phyloP scores from a whole-genome alignment of 1,140 invertebrate genomes.

The Drosophila simulans region DNA sequence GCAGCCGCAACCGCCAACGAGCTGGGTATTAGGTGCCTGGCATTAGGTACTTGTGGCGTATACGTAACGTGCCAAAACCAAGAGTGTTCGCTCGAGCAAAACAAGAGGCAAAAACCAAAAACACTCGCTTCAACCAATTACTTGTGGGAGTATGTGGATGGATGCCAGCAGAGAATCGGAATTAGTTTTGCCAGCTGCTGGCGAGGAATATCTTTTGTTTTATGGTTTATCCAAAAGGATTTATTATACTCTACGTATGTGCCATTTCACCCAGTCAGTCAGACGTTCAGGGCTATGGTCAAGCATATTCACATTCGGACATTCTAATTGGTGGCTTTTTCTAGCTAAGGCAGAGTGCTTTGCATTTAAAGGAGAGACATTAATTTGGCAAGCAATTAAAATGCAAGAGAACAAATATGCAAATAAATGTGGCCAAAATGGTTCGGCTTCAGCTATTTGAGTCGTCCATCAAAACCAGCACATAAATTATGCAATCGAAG shows the following conservation, averaged over 20 bases:
- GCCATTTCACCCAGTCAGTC: slow-evolving; percentile 16
- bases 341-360: slow-evolving; percentile 20
- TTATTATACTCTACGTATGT: slow-evolving; percentile 27
- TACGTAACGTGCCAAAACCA: slow-evolving; percentile 64
- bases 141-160: slow-evolving; percentile 23
- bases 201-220: slow-evolving; percentile 40
- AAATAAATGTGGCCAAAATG: slow-evolving; percentile 45
- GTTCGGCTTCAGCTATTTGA: background rate
- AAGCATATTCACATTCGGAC: slow-evolving; percentile 6
- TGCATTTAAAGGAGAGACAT: slow-evolving; percentile 46
- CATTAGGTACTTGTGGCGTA: slow-evolving; percentile 58
- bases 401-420: slow-evolving; percentile 47
- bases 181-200: slow-evolving; percentile 45
- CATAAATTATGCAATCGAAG: slow-evolving; percentile 44
- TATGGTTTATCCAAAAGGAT: slow-evolving; percentile 51
- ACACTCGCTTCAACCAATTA: slow-evolving; percentile 37
- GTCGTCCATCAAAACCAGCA: slow-evolving; percentile 9
- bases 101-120: slow-evolving; percentile 31
- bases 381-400: slow-evolving; percentile 71
- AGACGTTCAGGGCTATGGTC: background rate
- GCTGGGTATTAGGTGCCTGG: slow-evolving; percentile 10
- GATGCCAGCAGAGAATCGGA: slow-evolving; percentile 27
- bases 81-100: slow-evolving; percentile 29
- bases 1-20: slow-evolving; percentile 32
- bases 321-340: slow-evolving; percentile 57